Evolutionary conservation across 2,113 vertebrate genomes (phyloP).

Genomic region (Recurvirostra avosetta): DNA sequence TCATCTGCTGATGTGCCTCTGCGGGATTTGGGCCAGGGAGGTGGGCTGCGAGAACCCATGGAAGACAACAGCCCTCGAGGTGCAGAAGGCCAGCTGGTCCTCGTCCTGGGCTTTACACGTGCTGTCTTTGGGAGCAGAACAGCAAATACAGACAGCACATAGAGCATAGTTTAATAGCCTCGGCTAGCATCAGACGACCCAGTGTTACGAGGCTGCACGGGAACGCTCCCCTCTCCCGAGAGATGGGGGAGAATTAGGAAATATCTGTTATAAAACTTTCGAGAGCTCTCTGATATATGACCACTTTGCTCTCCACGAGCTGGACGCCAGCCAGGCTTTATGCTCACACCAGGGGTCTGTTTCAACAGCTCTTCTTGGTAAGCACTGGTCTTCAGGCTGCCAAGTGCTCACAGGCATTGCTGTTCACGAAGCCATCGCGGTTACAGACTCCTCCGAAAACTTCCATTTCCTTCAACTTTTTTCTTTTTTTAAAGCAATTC

Average conservation of each 20-base stretch:
- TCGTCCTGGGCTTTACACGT: neutral
- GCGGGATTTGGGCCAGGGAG: neutral
- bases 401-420: conserved; percentile 29
- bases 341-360: conserved; percentile 46
- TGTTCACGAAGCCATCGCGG: neutral
- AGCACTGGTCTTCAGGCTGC: conserved; percentile 29
- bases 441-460: neutral
- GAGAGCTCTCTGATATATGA: conserved; percentile 51
- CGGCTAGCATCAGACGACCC: neutral
- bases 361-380: conserved; percentile 57
- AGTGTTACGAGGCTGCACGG: neutral
- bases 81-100: neutral
- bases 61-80: neutral
- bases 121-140: neutral
- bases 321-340: conserved; percentile 54
- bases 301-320: neutral
- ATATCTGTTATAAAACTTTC: conserved; percentile 57
- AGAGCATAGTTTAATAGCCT: neutral
- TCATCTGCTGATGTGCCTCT: neutral
- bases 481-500: neutral
- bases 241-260: conserved; percentile 43
- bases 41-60: neutral
- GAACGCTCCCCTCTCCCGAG: conserved; percentile 8
- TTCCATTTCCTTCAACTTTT: neutral
- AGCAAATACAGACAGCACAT: neutral